Evolutionary conservation across 1,140 invertebrate genomes (phyloP).

Genomic region (Apis florea): DNA sequence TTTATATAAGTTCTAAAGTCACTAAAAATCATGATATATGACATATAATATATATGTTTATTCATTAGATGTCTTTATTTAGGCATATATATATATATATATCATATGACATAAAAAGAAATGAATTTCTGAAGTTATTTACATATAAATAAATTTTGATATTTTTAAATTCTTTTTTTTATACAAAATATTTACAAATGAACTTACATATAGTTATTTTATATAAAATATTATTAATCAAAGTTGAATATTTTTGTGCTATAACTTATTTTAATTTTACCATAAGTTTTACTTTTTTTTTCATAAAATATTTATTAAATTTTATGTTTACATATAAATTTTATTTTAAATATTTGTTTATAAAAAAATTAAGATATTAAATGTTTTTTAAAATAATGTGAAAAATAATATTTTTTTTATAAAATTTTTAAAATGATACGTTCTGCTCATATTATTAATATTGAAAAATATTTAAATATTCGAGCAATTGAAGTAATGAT

Average conservation of each 20-base stretch:
- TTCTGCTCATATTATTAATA: not conserved
- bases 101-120: not conserved
- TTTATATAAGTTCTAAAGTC: not conserved
- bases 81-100: not conserved
- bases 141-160: not conserved
- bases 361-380: not conserved
- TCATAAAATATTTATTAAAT: not conserved
- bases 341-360: not conserved
- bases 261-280: conserved; percentile 10
- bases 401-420: not conserved
- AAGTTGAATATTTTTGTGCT: no score
- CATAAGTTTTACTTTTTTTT: conserved; percentile 9
- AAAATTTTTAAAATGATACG: not conserved
- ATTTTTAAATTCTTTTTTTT: not conserved
- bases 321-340: not conserved
- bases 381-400: not conserved
- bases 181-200: not conserved
- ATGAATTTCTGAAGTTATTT: conserved; percentile 2
- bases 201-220: not conserved
- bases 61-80: conserved; percentile 26
- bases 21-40: not conserved
- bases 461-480: not conserved
- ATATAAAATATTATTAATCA: not conserved
- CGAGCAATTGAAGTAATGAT: not conserved
- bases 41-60: not conserved